Percentiles rank a stretch among this genome's conserved stretches.
These are phyloP conservation scores for Ctenochaetus hawaiiensis DNA, from an alignment of 2,797 vertebrate species.

Conservation along the genomic window DNA sequence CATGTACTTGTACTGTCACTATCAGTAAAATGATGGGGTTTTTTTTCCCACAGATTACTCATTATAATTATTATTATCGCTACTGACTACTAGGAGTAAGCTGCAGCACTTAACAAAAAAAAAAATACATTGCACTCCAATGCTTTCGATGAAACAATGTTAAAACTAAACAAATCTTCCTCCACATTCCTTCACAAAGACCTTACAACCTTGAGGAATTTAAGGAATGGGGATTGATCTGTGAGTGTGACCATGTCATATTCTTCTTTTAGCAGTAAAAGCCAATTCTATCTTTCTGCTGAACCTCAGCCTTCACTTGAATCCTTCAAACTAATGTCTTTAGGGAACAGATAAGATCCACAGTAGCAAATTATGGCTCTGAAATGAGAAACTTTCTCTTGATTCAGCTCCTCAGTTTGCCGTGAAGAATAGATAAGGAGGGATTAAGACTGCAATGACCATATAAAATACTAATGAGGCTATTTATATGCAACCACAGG, in stretches of 20 bases:
- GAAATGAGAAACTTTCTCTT: slow-evolving; percentile 60
- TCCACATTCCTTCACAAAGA: slow-evolving; percentile 46
- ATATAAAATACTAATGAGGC: slow-evolving; percentile 79
- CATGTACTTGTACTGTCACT: not conserved
- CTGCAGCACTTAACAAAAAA: not conserved
- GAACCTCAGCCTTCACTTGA: slow-evolving; percentile 14
- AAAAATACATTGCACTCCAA: not conserved
- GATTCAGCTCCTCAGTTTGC: slow-evolving; percentile 49
- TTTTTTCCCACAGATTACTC: slow-evolving; percentile 4
- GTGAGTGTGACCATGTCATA: slow-evolving; percentile 12
- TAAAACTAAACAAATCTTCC: not conserved
- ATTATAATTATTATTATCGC: not conserved
- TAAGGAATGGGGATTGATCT: slow-evolving; percentile 52
- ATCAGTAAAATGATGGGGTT: not conserved
- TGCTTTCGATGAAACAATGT: not conserved
- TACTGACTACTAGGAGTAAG: not conserved
- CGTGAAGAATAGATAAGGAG: slow-evolving; percentile 63
- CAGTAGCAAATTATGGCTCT: slow-evolving; percentile 36
- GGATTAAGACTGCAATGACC: slow-evolving; percentile 68
- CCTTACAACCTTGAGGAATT: slow-evolving; percentile 45
- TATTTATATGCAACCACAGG: slow-evolving; percentile 82
- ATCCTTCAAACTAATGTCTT: slow-evolving; percentile 22
- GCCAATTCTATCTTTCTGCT: not conserved
- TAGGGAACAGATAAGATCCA: slow-evolving; percentile 47
- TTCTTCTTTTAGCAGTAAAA: not conserved